These are phyloP conservation scores for Monochamus saltuarius DNA, from an alignment of 1,140 invertebrate genomes.

Conservation along the genomic window DNA sequence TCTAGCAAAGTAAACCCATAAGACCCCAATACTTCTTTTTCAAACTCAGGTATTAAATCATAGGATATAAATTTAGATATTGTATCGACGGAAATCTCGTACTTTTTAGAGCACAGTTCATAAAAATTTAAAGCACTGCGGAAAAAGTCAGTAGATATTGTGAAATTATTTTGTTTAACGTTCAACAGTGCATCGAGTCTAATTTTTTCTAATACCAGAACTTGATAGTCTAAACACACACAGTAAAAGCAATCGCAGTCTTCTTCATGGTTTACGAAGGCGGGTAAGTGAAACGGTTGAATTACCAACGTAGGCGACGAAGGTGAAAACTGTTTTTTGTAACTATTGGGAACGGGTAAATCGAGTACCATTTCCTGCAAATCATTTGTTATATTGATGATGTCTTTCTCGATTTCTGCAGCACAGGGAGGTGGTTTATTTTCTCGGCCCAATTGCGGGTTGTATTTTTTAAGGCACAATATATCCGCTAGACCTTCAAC, in stretches of 20 bases:
- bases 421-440: neutral
- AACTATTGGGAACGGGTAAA: neutral
- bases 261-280: neutral
- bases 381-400: neutral
- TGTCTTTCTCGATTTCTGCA: neutral
- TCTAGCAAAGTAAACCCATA: constrained; percentile 11
- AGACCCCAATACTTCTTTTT: constrained; percentile 6
- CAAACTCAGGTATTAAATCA: neutral
- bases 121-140: constrained; percentile 14
- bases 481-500: constrained; percentile 18
- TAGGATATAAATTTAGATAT: neutral
- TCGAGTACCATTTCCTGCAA: constrained; percentile 9
- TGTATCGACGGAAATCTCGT: neutral
- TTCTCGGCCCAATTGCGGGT: neutral
- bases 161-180: constrained; percentile 11
- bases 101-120: neutral
- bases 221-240: constrained; percentile 14
- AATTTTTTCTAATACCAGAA: constrained; percentile 2
- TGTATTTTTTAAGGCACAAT: neutral
- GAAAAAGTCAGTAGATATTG: constrained; percentile 12
- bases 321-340: constrained; percentile 1
- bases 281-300: constrained; percentile 5
- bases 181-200: constrained; percentile 19
- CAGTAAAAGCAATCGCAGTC: constrained; percentile 22
- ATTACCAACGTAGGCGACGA: constrained; percentile 9